These are phyloP conservation scores for Pristionchus exspectatus DNA, from an alignment of 2,888 invertebrate genomes.

Conservation along the genomic window DNA sequence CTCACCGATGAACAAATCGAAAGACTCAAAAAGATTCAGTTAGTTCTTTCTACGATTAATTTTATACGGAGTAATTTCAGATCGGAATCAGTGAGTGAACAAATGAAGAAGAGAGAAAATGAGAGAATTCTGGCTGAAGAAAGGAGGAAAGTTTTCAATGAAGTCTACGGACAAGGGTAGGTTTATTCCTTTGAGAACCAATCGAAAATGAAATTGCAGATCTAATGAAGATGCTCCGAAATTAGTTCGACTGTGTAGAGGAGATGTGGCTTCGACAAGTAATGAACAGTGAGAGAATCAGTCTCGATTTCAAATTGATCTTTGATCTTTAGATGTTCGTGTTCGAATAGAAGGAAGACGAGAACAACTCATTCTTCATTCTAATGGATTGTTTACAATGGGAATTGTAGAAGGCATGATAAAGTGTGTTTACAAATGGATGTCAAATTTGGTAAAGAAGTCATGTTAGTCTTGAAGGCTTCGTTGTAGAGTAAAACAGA, in stretches of 20 bases:
- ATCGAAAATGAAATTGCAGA: neutral
- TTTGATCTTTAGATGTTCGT: neutral
- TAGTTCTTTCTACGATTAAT: neutral
- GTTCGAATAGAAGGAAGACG: neutral
- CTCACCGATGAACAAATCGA: neutral
- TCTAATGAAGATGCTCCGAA: neutral
- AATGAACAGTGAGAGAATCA: neutral
- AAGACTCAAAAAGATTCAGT: neutral
- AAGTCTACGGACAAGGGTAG: neutral
- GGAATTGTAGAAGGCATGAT: neutral
- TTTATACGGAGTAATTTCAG: neutral
- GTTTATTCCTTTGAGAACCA: neutral
- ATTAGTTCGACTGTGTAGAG: neutral
- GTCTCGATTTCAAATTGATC: neutral
- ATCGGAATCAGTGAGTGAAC: neutral
- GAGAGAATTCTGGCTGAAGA: neutral
- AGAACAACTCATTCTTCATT: neutral
- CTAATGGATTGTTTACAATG: neutral
- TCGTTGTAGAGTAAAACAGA: too few species aligned
- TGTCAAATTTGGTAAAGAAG: neutral
- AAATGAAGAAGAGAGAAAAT: neutral
- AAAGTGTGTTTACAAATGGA: neutral
- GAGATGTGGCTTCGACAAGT: neutral
- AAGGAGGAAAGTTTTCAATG: neutral
- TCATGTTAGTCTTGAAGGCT: too few species aligned